Conservation (phyloP, 2,113 vertebrate genomes). For the Leptosomus discolor region DNA sequence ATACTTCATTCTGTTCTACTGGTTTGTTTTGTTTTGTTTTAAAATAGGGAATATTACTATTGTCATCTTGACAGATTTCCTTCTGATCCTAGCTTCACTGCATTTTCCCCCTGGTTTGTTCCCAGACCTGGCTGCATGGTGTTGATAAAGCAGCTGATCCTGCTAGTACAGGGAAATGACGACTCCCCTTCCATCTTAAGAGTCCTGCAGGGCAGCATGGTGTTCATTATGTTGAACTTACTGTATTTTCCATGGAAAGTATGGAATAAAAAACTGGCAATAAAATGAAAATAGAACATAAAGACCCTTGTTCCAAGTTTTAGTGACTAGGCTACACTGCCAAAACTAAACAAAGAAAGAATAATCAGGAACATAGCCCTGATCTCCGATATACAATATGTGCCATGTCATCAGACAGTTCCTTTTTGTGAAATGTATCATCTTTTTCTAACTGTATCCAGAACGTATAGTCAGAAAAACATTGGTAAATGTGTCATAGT, state of each 20-base stretch:
- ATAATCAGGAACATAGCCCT: not conserved
- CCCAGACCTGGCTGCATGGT: not conserved
- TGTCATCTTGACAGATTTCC: not conserved
- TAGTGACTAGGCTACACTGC: not conserved
- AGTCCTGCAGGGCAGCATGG: not conserved
- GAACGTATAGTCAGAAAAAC: not conserved
- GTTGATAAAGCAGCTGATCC: not conserved
- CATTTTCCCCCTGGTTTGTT: not conserved
- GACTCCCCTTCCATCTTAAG: not conserved
- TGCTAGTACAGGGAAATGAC: not conserved
- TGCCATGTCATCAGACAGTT: not conserved
- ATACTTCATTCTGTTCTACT: not conserved
- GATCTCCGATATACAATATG: not conserved
- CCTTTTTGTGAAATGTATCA: not conserved
- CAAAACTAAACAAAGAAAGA: slow-evolving; percentile 31
- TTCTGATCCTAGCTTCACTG: not conserved
- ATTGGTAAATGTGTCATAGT: not conserved
- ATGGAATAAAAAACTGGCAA: not conserved
- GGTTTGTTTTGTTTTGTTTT: not conserved
- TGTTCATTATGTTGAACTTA: slow-evolving; percentile 1
- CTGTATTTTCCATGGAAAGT: not conserved
- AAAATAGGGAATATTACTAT: not conserved
- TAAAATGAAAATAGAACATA: slow-evolving; percentile 5
- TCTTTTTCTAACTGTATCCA: not conserved
- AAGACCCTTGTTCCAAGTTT: slow-evolving; percentile 6